Percentiles rank a stretch among this genome's conserved stretches.
Conservation (phyloP, 2,113 vertebrate genomes). For the Corythornis vintsioides region DNA sequence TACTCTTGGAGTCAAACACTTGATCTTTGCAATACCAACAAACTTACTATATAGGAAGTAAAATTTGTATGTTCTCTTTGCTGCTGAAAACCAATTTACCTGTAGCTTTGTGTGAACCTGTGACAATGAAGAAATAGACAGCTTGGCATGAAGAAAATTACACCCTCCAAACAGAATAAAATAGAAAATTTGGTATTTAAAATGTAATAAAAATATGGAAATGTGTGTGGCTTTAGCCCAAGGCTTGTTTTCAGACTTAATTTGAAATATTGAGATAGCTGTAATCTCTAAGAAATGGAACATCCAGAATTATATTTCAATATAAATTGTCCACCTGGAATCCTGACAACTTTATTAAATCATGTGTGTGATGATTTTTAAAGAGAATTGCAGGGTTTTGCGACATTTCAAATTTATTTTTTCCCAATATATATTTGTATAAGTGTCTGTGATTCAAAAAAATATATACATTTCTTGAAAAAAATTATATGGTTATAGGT, state of each 20-base stretch:
- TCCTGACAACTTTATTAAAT: background rate
- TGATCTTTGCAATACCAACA: background rate
- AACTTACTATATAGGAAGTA: background rate
- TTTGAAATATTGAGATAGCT: background rate
- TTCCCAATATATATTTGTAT: background rate
- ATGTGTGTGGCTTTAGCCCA: background rate
- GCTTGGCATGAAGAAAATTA: background rate
- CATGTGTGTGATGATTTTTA: background rate
- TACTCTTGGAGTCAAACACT: constrained; percentile 15
- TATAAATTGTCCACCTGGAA: background rate
- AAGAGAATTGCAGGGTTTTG: background rate
- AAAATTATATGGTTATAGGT: background rate
- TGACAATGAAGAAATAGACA: background rate
- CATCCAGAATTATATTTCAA: background rate
- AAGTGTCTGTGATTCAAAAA: background rate
- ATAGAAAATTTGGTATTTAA: background rate
- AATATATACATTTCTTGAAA: background rate
- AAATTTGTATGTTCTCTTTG: background rate
- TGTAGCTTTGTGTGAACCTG: background rate
- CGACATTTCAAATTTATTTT: background rate
- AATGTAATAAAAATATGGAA: background rate
- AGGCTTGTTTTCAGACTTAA: background rate
- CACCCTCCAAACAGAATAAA: background rate
- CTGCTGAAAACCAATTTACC: background rate
- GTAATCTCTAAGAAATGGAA: background rate